Evolutionary conservation across 1,140 invertebrate genomes (phyloP), one percentile per base, ranked within the genome.

Genomic region (Acyrthosiphon pisum): DNA sequence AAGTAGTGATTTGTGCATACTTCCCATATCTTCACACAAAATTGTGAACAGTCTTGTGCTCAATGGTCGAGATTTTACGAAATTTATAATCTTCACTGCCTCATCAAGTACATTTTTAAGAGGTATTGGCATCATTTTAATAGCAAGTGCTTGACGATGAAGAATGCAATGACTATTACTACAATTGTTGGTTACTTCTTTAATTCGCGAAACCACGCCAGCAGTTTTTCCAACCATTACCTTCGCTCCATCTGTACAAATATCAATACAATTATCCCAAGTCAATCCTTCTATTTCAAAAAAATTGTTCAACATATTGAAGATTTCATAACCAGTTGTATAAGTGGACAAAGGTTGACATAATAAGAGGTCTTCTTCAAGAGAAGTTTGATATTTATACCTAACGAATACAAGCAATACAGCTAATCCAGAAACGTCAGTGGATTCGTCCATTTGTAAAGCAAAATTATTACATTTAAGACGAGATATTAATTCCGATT

Each of bases 211-310:
- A 60, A 92, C 56, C n/a, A 46, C 46, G 26, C 90, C 90, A 92
- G 56, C 18, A 92, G 30, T 46, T 92, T 81, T 92, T 76, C 90
- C 90, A 53, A 60, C 41, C 56, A 92, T 92, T 37, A 35, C 56
- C 41, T 92, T 92, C 18, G 35, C 90, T 37, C 37, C 56, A 92
- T 92, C 90, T 37, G 35, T 92, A 76, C 90, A 92, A 60, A 41
- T 76, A 92, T 92, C 90, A 92, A 92, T 76, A 92, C 56, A 83
- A n/a, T n/a, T n/a, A n/a, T n/a, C n/a, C n/a, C n/a, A n/a, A n/a
- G n/a, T n/a, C n/a, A n/a, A n/a, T n/a, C n/a, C n/a, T n/a, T n/a
- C n/a, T n/a, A n/a, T n/a, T n/a, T n/a, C n/a, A n/a, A n/a, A n/a
- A n/a, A n/a, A n/a, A n/a, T n/a, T n/a, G n/a, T n/a, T n/a, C n/a